Conservation (phyloP, 2,888 invertebrate species). For the Lomographa bimaculata region DNA sequence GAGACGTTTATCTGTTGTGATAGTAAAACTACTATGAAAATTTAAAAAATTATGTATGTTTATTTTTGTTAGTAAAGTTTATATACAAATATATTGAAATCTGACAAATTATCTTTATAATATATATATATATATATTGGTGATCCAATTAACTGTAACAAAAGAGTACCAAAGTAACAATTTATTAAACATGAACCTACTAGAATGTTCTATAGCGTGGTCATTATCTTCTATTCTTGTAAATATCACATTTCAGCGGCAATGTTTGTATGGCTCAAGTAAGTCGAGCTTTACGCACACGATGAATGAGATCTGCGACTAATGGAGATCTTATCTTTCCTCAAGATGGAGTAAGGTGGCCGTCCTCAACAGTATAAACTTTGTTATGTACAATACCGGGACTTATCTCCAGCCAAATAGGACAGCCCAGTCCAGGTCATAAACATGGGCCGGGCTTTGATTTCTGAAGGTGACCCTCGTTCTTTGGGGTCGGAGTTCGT, state of each 20-base stretch:
- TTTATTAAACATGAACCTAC: conserved; percentile 19
- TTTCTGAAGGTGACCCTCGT: conserved; percentile 75
- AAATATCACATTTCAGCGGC: conserved; percentile 41
- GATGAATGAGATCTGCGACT: conserved; percentile 75
- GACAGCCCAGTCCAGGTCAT: conserved; percentile 68
- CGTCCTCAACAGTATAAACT: conserved; percentile 69
- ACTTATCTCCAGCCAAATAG: conserved; percentile 69
- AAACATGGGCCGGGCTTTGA: conserved; percentile 76
- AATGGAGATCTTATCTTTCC: conserved; percentile 77
- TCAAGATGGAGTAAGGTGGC: conserved; percentile 70
- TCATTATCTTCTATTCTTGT: conserved; percentile 26
- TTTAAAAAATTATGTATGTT: too few relatives aligned
- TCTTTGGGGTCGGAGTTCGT: conserved; percentile 60
- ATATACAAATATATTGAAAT: too few relatives aligned
- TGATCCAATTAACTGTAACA: too few relatives aligned
- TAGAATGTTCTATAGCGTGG: conserved; percentile 19
- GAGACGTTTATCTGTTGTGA: too few relatives aligned
- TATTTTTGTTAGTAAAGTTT: too few relatives aligned
- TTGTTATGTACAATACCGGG: conserved; percentile 68
- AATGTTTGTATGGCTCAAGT: conserved; percentile 55
- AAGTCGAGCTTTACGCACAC: conserved; percentile 54
- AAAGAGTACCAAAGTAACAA: conserved; percentile 3
- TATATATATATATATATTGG: too few relatives aligned
- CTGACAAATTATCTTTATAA: too few relatives aligned
- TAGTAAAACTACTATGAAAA: too few relatives aligned